Percentiles rank a stretch among this genome's conserved stretches.
phyloP scores from a whole-genome alignment of 2,888 invertebrate species.

The Slavum lentiscoides region DNA sequence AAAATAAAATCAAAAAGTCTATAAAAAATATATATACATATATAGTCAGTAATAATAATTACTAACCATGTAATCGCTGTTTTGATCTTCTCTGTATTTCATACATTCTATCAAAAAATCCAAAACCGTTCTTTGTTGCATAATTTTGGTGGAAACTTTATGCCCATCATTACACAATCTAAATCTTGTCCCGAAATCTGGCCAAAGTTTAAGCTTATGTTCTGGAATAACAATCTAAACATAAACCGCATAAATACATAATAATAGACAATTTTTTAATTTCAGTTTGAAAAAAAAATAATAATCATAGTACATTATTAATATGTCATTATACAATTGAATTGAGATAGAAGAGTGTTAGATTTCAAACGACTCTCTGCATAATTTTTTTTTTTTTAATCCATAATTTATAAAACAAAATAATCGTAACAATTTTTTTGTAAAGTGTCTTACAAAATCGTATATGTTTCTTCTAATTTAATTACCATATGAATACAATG shows the following conservation, averaged over 20 bases:
- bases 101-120: slow-evolving; percentile 61
- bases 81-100: not conserved
- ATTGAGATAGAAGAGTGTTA: not conserved
- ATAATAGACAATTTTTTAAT: not conserved
- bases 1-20: not conserved
- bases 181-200: slow-evolving; percentile 81
- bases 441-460: too few relatives aligned
- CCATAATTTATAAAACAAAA: too few relatives aligned
- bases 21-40: not conserved
- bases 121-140: slow-evolving; percentile 75
- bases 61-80: slow-evolving; percentile 57
- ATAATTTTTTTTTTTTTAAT: too few relatives aligned
- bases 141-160: slow-evolving; percentile 78
- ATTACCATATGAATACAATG: too few relatives aligned
- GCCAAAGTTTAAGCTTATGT: slow-evolving; percentile 75
- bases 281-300: too few relatives aligned
- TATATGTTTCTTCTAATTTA: too few relatives aligned
- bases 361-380: too few relatives aligned
- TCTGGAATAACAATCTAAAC: slow-evolving; percentile 67
- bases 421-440: too few relatives aligned
- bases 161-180: slow-evolving; percentile 78
- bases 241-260: slow-evolving; percentile 54
- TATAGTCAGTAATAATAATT: not conserved
- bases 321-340: not conserved
- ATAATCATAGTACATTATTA: too few relatives aligned